Evolutionary conservation across 2,797 vertebrate genomes (phyloP), one percentile per base, ranked within the genome.

Genomic region (Gambelia wislizenii): DNA sequence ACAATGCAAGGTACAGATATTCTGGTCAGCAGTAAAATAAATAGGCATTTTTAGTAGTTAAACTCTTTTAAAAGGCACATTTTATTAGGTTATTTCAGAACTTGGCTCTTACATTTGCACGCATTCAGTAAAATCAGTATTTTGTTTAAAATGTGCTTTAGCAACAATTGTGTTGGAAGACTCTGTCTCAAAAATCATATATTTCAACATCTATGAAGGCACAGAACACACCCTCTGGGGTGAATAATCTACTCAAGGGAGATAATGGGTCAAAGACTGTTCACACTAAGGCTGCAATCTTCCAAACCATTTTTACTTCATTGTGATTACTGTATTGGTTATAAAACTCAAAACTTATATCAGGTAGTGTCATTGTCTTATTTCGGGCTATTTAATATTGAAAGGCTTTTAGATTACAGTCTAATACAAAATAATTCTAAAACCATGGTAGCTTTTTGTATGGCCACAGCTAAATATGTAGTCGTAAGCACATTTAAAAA

Each of bases 1-100:
- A 93, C 36, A 95, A 81, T 42, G 83, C 6, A 86, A 88, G 69
- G 52, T 93, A 84, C 91, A 93, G 90, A 77, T 52, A 87, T 56
- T 89, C 92, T 92, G 85, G 69, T 91, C 93, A 94, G 92, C 91
- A 96, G 92, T 89, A 94, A 85, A 91, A 91, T 77, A 87, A 59
- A 81, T 91, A 93, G 64, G 76, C 87, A 92, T 91, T 84, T 85
- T 33, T 86, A 94, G 89, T 86, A 86, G 78, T 75, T 89, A 36
- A 86, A 91, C n/a, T 93, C 88, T 92, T 89, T 92, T 89, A 79
- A 94, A 97, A 97, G 95, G 96, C 97, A 97, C 95, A 42, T 95
- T 96, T 95, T 91, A 94, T 93, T 83, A 87, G 79, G 88, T 92
- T 52, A 77, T 44, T 85, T 88, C 69, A 87, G 94, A 92, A 88